A percentile compares a stretch with the other conserved stretches of the same genome.
Conservation (phyloP, 2,797 vertebrate genomes). For the Salarias fasciatus region DNA sequence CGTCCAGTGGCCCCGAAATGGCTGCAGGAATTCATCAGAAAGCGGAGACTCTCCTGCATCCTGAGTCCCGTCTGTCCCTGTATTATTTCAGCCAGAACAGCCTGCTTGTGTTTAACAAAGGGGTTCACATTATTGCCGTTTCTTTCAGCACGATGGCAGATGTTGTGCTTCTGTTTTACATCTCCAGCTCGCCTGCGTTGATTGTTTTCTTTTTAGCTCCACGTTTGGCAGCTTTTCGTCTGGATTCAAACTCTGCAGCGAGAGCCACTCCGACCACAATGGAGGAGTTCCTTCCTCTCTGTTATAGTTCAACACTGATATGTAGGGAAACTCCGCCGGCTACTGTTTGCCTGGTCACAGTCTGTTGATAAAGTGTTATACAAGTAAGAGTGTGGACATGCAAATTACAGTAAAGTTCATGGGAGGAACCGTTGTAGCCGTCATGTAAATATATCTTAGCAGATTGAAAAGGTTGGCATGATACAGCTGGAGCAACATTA, state of each 20-base stretch:
- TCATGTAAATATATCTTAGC: constrained; percentile 29
- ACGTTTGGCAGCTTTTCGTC: constrained; percentile 50
- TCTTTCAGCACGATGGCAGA: constrained; percentile 18
- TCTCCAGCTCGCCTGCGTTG: constrained; percentile 44
- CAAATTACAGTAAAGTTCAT: constrained; percentile 51
- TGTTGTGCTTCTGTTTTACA: constrained; percentile 38
- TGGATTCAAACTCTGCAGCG: constrained; percentile 48
- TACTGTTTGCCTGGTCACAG: constrained; percentile 19
- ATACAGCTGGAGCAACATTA: constrained; percentile 2
- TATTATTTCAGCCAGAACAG: constrained; percentile 16
- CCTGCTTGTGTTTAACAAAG: constrained; percentile 20
- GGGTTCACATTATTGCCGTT: constrained; percentile 20
- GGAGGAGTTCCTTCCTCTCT: constrained; percentile 72
- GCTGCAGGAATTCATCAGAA: background rate
- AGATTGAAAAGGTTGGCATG: constrained; percentile 8
- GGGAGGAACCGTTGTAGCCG: constrained; percentile 34
- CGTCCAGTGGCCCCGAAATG: background rate
- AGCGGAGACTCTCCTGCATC: background rate
- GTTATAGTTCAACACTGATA: constrained; percentile 42
- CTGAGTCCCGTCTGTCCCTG: constrained; percentile 5
- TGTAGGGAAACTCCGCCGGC: constrained; percentile 62
- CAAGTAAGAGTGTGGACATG: constrained; percentile 34
- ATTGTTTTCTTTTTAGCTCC: constrained; percentile 50
- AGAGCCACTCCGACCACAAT: constrained; percentile 63
- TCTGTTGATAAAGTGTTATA: constrained; percentile 35